These are phyloP conservation scores for Ptychochromis oligacanthus DNA, from an alignment of 2,113 vertebrate species.

Conservation along the genomic window DNA sequence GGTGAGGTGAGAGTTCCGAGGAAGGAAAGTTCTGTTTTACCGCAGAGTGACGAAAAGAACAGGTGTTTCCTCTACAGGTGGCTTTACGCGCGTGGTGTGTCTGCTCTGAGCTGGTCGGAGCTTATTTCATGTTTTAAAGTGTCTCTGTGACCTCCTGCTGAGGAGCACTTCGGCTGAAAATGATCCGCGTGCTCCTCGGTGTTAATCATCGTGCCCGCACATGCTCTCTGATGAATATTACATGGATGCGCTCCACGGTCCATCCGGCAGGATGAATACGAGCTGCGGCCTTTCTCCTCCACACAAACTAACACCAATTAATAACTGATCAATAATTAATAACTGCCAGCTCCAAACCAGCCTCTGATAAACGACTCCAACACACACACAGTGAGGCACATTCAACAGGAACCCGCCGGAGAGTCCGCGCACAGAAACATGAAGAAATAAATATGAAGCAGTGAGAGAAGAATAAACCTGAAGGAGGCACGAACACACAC, in stretches of 20 bases:
- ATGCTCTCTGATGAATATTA: background rate
- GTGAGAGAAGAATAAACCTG: too few species aligned
- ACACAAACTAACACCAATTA: too few species aligned
- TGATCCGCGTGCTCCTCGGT: fast-evolving
- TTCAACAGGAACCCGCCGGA: background rate
- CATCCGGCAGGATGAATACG: background rate
- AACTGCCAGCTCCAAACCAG: background rate
- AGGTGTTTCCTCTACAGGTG: background rate
- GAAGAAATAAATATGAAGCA: too few species aligned
- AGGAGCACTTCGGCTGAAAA: background rate
- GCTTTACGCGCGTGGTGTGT: too few species aligned
- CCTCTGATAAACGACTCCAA: background rate
- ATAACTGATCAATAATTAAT: background rate
- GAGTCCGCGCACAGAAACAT: background rate
- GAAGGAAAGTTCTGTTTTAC: too few species aligned
- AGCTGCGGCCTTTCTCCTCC: too few species aligned
- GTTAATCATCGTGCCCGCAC: background rate
- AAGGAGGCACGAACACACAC: too few species aligned
- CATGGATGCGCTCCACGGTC: background rate
- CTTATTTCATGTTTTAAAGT: background rate
- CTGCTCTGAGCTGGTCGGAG: too few species aligned
- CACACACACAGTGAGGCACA: background rate
- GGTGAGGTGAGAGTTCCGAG: too few species aligned
- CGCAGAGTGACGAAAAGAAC: too few species aligned
- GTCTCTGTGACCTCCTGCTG: background rate